Percentiles rank a stretch among this genome's conserved stretches.
Conservation (phyloP, 1,140 invertebrate species). For the Stegodyphus mimosarum region DNA sequence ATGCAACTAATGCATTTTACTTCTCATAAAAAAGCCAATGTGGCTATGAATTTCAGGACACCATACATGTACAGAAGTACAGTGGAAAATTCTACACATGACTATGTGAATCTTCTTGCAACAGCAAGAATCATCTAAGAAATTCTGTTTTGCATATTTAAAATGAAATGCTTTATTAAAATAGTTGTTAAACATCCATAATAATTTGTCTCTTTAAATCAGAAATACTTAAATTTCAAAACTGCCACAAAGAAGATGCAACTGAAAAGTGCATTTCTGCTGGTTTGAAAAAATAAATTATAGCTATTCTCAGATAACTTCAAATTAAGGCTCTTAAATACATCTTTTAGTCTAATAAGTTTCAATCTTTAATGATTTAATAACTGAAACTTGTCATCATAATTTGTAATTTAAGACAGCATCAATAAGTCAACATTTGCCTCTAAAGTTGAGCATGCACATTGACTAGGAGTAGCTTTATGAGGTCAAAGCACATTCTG, state of each 20-base stretch:
- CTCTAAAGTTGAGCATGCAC: conserved; percentile 20
- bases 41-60: conserved; percentile 47
- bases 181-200: neutral
- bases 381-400: too few relatives aligned
- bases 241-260: too few relatives aligned
- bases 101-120: conserved; percentile 7
- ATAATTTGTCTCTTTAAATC: too few relatives aligned
- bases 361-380: too few relatives aligned
- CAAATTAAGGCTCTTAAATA: too few relatives aligned
- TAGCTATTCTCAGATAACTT: too few relatives aligned
- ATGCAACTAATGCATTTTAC: conserved; percentile 33
- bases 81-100: conserved; percentile 28
- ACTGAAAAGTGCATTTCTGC: too few relatives aligned
- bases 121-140: conserved; percentile 2
- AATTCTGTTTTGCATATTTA: neutral
- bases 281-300: too few relatives aligned
- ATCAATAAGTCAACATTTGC: conserved; percentile 11
- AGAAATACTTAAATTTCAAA: too few relatives aligned
- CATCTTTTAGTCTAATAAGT: too few relatives aligned
- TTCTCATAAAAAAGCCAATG: conserved; percentile 42
- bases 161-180: neutral
- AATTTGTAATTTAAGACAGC: too few relatives aligned
- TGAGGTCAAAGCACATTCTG: conserved; percentile 27
- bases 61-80: conserved; percentile 1
- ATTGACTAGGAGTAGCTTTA: neutral